Base-by-base conservation (phyloP, 2,888 invertebrate genomes). In the Stegana nigrithorax region DNA sequence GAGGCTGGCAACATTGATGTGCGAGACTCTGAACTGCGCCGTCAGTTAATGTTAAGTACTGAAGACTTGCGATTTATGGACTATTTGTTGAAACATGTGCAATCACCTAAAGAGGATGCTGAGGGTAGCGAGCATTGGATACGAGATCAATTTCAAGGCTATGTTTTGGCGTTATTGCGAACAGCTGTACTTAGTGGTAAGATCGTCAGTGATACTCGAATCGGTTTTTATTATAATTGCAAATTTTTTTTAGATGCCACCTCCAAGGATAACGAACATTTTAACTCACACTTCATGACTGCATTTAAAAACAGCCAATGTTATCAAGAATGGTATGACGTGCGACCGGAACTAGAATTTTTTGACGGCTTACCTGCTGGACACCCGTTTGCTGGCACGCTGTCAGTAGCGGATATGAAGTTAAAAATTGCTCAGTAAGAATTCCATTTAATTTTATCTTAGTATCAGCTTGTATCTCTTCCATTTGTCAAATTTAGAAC, bases 121-220 rank as follows among this genome's bases (percentile, higher is more conserved):
- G 94, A 95, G 84, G 98, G 98, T 56, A 96, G 97, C 23, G 98
- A 98, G 81, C 93, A 94, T 72, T 99, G 98, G 98, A 92, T 98
- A 68, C 88, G 98, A 69, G 92, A 95, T 59, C 98, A 98, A 85
- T 98, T 98, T 83, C 91, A 92, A 69, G 91, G 93, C 57, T 96
- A 96, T 82, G 87, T 94, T 67, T 87, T 96, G 72, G 93, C 94
- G 78, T 87, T 96, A 64, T 82, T 96, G 70, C 89, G 94, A 73
- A 94, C 95, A 7, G 92, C 94, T 32, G 86, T 76, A 25, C 66
- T 68, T 12, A 66, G 65, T 19, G 75, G 75, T 76, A 51, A 45
- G 63, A 50, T 32, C 8, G 4, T 12, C 21, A 25, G 17, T 26
- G 29, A 26, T 10, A 14, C 25, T 14, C 26, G 51, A 27, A 17